phyloP scores from a whole-genome alignment of 2,797 vertebrate species.

The Enteromius paludinosus region DNA sequence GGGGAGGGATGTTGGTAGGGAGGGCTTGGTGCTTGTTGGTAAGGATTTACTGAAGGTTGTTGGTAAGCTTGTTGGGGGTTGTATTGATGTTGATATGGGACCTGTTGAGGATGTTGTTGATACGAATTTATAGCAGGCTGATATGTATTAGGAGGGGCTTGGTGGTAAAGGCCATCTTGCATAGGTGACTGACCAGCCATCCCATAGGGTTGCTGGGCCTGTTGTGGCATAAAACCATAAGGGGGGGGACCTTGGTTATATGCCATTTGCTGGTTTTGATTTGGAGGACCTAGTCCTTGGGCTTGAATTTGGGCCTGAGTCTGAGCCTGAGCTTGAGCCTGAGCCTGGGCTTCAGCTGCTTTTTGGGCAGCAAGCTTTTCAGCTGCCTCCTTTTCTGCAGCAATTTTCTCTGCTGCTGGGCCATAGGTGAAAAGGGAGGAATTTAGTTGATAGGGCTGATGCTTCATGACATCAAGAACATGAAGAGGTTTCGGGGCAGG shows the following conservation, averaged over 20 bases:
- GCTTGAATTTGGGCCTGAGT: constrained; percentile 40
- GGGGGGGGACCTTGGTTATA: constrained; percentile 72
- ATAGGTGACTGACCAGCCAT: constrained; percentile 76
- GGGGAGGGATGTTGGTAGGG: constrained; percentile 59
- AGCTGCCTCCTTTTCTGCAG: constrained; percentile 60
- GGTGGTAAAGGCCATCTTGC: constrained; percentile 77
- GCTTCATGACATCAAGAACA: constrained; percentile 96
- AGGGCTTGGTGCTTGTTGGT: constrained; percentile 60
- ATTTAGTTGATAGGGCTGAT: constrained; percentile 95
- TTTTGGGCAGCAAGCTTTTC: constrained; percentile 59
- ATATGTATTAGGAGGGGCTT: constrained; percentile 67
- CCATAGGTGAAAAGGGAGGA: constrained; percentile 95
- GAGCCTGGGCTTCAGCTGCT: constrained; percentile 60
- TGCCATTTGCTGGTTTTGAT: constrained; percentile 78
- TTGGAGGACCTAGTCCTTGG: constrained; percentile 64
- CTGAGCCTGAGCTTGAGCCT: constrained; percentile 63
- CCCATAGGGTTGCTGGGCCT: constrained; percentile 77
- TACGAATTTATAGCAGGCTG: constrained; percentile 72
- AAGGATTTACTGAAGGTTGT: constrained; percentile 70
- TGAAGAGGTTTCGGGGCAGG: constrained; percentile 91
- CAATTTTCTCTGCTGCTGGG: constrained; percentile 76
- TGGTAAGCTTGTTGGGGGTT: constrained; percentile 68
- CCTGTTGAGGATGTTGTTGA: constrained; percentile 65
- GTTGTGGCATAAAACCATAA: constrained; percentile 75
- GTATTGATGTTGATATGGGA: constrained; percentile 68